These are phyloP conservation scores for Tromatobia lineatoria DNA, from an alignment of 2,888 invertebrate genomes.

Conservation along the genomic window DNA sequence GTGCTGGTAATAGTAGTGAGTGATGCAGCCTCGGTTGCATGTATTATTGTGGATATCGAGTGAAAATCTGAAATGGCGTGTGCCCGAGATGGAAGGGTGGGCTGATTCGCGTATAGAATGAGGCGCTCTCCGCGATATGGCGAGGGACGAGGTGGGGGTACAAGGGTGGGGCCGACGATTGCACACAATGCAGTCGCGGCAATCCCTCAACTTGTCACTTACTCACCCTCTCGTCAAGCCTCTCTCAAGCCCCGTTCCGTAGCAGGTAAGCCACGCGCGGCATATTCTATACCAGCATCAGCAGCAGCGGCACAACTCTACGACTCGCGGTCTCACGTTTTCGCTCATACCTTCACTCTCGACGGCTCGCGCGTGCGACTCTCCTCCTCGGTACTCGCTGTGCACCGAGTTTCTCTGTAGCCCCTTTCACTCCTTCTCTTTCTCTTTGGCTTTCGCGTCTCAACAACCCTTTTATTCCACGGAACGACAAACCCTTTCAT, in stretches of 20 bases:
- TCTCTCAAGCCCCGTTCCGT: slow-evolving; percentile 23
- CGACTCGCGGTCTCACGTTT: slow-evolving; percentile 55
- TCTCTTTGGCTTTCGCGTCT: slow-evolving; percentile 66
- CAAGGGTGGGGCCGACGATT: slow-evolving; percentile 72
- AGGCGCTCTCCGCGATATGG: slow-evolving; percentile 31
- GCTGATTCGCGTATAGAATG: slow-evolving; percentile 53
- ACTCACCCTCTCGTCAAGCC: slow-evolving; percentile 69
- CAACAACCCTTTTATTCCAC: slow-evolving; percentile 78
- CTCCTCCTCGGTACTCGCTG: slow-evolving; percentile 10
- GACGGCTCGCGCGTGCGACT: slow-evolving; percentile 49
- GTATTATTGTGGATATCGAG: slow-evolving; percentile 28
- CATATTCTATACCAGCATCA: slow-evolving; percentile 45
- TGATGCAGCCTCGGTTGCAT: background rate
- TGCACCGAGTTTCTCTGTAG: slow-evolving; percentile 30
- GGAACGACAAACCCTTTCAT: slow-evolving; percentile 76
- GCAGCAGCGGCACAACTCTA: slow-evolving; percentile 2
- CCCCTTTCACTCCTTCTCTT: slow-evolving; percentile 32
- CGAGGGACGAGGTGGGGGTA: slow-evolving; percentile 31
- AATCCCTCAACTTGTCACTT: slow-evolving; percentile 85
- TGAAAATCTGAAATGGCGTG: slow-evolving; percentile 54
- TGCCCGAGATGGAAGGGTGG: background rate
- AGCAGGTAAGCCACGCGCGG: slow-evolving; percentile 20
- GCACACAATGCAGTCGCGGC: slow-evolving; percentile 78
- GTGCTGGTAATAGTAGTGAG: background rate
- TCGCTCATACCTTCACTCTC: slow-evolving; percentile 63